phyloP scores from a whole-genome alignment of 2,113 vertebrate species.

The Alosa alosa region DNA sequence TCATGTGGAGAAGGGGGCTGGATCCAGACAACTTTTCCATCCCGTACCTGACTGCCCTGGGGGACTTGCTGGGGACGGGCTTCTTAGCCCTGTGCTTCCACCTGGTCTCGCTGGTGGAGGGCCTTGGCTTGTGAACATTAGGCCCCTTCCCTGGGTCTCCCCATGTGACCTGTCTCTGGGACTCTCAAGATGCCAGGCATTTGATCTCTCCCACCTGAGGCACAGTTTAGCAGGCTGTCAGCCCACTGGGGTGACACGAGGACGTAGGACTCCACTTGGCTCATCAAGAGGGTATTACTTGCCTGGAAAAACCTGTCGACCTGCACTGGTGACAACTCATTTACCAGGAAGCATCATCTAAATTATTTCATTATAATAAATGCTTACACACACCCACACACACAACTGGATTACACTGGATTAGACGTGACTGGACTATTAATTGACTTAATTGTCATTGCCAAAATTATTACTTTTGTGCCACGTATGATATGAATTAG shows the following conservation, averaged over 20 bases:
- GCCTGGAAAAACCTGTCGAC: neutral
- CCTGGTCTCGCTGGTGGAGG: conserved; percentile 56
- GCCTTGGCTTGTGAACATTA: conserved; percentile 54
- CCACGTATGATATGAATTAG: conserved; percentile 20
- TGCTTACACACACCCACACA: neutral
- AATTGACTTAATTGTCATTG: neutral
- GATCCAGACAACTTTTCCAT: conserved; percentile 96
- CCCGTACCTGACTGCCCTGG: conserved; percentile 94
- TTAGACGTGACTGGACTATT: neutral
- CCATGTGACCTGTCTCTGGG: neutral
- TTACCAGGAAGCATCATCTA: neutral
- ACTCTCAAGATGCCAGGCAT: neutral
- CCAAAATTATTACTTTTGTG: neutral
- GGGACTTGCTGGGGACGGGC: conserved; percentile 90
- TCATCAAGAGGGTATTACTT: neutral
- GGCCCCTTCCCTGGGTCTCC: conserved; percentile 8
- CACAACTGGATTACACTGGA: neutral
- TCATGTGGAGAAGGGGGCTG: conserved; percentile 84
- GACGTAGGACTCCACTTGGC: neutral
- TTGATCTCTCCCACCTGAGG: neutral
- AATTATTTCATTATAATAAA: neutral
- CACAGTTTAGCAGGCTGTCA: neutral
- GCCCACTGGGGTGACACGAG: neutral
- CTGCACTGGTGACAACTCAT: neutral
- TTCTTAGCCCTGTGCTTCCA: conserved; percentile 87